These are phyloP conservation scores for Notoglanidium macrostoma DNA, from an alignment of 2,797 vertebrate species.

Conservation along the genomic window DNA sequence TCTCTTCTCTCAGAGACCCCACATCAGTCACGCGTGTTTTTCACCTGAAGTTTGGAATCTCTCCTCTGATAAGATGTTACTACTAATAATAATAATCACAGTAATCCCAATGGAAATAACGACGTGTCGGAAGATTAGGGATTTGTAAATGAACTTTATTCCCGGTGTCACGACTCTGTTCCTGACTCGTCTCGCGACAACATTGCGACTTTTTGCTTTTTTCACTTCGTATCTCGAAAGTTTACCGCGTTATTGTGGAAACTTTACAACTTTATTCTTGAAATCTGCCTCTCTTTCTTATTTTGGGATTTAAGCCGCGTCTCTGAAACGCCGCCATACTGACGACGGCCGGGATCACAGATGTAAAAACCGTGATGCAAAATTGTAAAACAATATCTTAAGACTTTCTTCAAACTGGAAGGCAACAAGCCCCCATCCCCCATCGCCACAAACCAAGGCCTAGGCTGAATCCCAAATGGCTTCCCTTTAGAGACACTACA, in stretches of 20 bases:
- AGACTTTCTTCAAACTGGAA: conserved; percentile 21
- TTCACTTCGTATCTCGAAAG: not conserved
- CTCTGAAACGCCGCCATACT: not conserved
- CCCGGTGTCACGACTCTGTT: not conserved
- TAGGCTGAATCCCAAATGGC: conserved; percentile 33
- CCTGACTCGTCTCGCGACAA: not conserved
- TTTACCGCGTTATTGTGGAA: not conserved
- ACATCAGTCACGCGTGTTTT: too few relatives aligned
- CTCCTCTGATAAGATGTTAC: too few relatives aligned
- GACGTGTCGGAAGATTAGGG: not conserved
- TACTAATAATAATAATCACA: not conserved
- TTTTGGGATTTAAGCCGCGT: not conserved
- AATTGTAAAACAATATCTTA: not conserved
- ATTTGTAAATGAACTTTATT: not conserved
- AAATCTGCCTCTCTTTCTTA: not conserved
- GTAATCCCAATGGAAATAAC: not conserved
- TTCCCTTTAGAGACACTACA: not conserved
- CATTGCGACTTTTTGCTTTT: too few relatives aligned
- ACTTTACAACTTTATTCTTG: too few relatives aligned
- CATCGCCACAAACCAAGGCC: conserved; percentile 47
- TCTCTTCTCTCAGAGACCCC: too few relatives aligned
- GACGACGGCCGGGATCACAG: not conserved
- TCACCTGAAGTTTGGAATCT: too few relatives aligned
- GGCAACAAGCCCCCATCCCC: conserved; percentile 51
- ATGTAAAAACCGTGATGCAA: not conserved